Evolutionary conservation across 2,113 vertebrate species (phyloP).

Genomic region (Indicator indicator): DNA sequence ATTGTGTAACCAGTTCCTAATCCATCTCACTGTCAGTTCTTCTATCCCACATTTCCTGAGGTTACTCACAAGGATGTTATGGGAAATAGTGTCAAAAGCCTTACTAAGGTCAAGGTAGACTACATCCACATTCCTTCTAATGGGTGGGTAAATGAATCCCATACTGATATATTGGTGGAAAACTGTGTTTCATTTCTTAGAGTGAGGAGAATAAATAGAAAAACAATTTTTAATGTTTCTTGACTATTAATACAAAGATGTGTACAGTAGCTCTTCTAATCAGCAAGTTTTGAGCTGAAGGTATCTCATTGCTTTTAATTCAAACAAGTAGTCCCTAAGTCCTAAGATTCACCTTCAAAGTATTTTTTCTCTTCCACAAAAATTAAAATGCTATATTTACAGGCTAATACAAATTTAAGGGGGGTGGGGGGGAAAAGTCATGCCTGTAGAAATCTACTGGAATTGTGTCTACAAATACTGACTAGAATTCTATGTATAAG

Average conservation of each 20-base stretch:
- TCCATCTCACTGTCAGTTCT: too few relatives aligned
- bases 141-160: background rate
- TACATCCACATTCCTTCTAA: background rate
- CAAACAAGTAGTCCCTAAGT: background rate
- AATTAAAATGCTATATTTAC: background rate
- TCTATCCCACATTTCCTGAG: too few relatives aligned
- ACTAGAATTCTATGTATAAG: background rate
- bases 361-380: background rate
- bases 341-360: background rate
- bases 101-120: too few relatives aligned
- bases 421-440: background rate
- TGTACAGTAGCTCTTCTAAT: background rate
- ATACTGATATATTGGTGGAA: background rate
- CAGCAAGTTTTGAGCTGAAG: background rate
- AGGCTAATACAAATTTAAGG: background rate
- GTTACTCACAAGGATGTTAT: too few relatives aligned
- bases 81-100: too few relatives aligned
- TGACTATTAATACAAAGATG: background rate
- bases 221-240: background rate
- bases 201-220: background rate
- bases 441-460: background rate
- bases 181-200: background rate
- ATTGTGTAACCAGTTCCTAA: too few relatives aligned
- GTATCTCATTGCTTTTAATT: background rate
- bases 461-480: background rate